Evolutionary conservation across 2,888 invertebrate species (phyloP).

Genomic region (Drosophila bunnanda): DNA sequence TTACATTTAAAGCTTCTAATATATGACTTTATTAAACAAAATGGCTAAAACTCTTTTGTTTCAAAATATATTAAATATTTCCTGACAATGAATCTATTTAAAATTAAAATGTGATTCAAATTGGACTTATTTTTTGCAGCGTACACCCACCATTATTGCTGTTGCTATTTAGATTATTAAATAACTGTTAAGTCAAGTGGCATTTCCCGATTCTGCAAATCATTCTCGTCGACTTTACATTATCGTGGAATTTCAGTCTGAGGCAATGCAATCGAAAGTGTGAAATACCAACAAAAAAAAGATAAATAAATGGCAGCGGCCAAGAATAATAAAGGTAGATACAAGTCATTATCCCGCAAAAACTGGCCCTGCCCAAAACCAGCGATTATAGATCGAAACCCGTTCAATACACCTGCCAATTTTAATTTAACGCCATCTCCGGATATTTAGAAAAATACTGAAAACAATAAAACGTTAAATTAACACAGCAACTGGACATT

Average conservation of each 20-base stretch:
- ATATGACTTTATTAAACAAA: too few species aligned
- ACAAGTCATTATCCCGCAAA: constrained; percentile 30
- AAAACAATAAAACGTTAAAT: constrained; percentile 50
- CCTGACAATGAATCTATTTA: too few species aligned
- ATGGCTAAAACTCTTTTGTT: too few species aligned
- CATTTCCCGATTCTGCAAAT: constrained; percentile 73
- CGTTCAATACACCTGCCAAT: constrained; percentile 46
- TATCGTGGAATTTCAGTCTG: constrained; percentile 53
- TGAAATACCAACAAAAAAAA: constrained; percentile 36
- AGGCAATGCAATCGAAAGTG: constrained; percentile 57
- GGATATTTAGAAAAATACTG: constrained; percentile 23
- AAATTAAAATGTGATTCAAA: too few species aligned
- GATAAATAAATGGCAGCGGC: too few species aligned
- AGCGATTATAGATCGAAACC: constrained; percentile 32
- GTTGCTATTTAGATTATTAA: constrained; percentile 70
- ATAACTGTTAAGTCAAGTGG: constrained; percentile 76
- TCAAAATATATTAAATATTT: too few species aligned
- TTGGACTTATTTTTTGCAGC: constrained; percentile 1
- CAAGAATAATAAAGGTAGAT: constrained; percentile 51
- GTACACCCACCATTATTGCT: constrained; percentile 5
- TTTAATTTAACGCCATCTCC: constrained; percentile 8
- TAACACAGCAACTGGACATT: constrained; percentile 57
- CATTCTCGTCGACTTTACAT: constrained; percentile 59
- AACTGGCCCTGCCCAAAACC: constrained; percentile 13
- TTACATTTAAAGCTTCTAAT: too few species aligned